Conservation (phyloP, 2,797 vertebrate species). For the Steatocranus sp. region DNA sequence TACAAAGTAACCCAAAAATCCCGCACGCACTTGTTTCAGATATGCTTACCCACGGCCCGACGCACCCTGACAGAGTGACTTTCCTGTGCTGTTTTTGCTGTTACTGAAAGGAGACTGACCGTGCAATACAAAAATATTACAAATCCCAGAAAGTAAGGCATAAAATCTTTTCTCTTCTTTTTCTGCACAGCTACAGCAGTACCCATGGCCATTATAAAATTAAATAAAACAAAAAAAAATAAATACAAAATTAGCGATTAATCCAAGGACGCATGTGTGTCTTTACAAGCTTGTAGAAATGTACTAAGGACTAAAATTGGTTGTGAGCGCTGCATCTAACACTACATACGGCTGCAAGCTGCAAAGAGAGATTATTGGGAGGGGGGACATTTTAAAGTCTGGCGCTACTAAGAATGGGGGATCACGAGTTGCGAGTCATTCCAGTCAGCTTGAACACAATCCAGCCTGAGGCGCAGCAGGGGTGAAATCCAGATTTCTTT, state of each 20-base stretch:
- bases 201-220: conserved; percentile 28
- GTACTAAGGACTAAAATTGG: background rate
- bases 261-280: conserved; percentile 26
- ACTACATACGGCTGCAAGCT: conserved; percentile 35
- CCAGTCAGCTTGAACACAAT: conserved; percentile 40
- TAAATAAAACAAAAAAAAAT: background rate
- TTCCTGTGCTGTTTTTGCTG: conserved; percentile 25
- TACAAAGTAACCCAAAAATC: background rate
- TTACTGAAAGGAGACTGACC: conserved; percentile 63
- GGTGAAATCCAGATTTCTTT: background rate
- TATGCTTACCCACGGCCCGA: conserved; percentile 69
- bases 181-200: conserved; percentile 28
- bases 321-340: conserved; percentile 14
- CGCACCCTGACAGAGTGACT: conserved; percentile 50
- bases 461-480: conserved; percentile 31
- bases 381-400: conserved; percentile 52
- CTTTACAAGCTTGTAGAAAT: background rate
- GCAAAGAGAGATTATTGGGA: conserved; percentile 31
- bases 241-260: background rate
- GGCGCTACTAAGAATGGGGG: conserved; percentile 5
- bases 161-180: conserved; percentile 65
- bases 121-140: conserved; percentile 69
- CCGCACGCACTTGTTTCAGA: background rate
- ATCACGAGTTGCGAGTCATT: conserved; percentile 72
- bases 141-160: conserved; percentile 70